A percentile compares a stretch with the other conserved stretches of the same genome.
Evolutionary conservation across 2,113 vertebrate species (phyloP).

Genomic region (Monarcha castaneiventris): DNA sequence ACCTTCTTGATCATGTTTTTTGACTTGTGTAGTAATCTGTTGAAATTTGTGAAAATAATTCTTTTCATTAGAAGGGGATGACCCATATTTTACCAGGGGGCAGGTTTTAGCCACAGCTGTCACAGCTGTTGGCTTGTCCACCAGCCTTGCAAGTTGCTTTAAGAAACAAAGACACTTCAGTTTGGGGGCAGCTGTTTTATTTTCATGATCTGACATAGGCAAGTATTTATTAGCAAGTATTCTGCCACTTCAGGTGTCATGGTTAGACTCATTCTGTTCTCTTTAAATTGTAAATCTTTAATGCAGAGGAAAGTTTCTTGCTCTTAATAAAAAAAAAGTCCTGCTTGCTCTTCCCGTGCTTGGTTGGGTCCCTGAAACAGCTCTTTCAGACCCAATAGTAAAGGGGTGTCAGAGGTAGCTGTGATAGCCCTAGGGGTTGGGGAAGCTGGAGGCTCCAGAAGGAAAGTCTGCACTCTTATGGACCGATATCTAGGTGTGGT

Average conservation of each 20-base stretch:
- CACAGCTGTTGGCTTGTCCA: neutral
- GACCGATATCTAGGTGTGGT: too few relatives aligned
- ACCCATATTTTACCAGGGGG: neutral
- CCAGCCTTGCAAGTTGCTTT: neutral
- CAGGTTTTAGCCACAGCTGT: neutral
- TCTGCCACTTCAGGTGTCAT: neutral
- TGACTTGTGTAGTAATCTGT: neutral
- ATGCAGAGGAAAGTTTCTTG: neutral
- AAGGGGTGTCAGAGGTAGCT: neutral
- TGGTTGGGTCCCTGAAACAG: neutral
- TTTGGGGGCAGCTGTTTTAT: neutral
- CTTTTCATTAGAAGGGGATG: too few relatives aligned
- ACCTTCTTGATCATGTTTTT: neutral
- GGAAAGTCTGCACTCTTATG: neutral
- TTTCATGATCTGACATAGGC: neutral
- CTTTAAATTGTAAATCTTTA: neutral
- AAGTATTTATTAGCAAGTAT: neutral
- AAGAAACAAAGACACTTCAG: neutral
- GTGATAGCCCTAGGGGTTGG: neutral
- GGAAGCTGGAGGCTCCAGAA: neutral
- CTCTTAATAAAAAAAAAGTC: neutral
- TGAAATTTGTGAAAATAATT: neutral
- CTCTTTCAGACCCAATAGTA: neutral
- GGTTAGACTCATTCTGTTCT: neutral
- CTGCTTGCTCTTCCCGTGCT: rapidly evolving